phyloP scores from a whole-genome alignment of 2,113 vertebrate species.

The Brachypteracias leptosomus region DNA sequence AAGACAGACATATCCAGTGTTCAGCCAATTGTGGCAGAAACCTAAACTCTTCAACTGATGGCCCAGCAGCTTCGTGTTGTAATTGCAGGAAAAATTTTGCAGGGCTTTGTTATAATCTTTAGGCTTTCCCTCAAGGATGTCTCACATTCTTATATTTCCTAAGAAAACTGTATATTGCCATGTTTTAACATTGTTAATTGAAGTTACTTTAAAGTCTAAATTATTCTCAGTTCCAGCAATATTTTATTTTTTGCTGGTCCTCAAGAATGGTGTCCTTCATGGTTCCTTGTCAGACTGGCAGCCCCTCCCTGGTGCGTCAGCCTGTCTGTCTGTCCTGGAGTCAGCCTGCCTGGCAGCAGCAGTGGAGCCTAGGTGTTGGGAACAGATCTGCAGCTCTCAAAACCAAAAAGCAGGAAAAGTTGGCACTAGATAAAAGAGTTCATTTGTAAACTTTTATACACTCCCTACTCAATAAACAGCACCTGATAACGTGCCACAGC shows the following conservation, averaged over 20 bases:
- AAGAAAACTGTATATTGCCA: not conserved
- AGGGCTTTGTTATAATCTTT: rapidly evolving
- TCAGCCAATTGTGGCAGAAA: slow-evolving; percentile 51
- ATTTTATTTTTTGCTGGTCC: not conserved
- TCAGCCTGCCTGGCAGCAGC: not conserved
- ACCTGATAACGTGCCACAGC: not conserved
- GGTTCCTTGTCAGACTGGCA: not conserved
- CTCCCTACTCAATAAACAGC: not conserved
- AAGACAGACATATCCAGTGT: slow-evolving; percentile 52
- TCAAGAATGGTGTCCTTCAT: not conserved
- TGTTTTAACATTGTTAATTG: not conserved
- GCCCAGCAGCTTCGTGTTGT: not conserved
- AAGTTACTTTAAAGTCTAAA: not conserved
- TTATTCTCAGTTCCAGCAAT: not conserved
- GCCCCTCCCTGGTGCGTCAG: not conserved
- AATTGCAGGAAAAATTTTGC: not conserved
- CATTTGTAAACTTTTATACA: not conserved
- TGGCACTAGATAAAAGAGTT: not conserved
- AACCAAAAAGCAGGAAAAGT: not conserved
- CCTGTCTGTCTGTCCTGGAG: not conserved
- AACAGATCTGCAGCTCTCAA: not conserved
- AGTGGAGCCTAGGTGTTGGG: not conserved
- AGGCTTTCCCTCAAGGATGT: not conserved
- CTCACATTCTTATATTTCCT: not conserved
- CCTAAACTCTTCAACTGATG: not conserved